A percentile compares a stretch with the other conserved stretches of the same genome.
Evolutionary conservation across 1,140 invertebrate species (phyloP).

Genomic region (Eueides isabella): DNA sequence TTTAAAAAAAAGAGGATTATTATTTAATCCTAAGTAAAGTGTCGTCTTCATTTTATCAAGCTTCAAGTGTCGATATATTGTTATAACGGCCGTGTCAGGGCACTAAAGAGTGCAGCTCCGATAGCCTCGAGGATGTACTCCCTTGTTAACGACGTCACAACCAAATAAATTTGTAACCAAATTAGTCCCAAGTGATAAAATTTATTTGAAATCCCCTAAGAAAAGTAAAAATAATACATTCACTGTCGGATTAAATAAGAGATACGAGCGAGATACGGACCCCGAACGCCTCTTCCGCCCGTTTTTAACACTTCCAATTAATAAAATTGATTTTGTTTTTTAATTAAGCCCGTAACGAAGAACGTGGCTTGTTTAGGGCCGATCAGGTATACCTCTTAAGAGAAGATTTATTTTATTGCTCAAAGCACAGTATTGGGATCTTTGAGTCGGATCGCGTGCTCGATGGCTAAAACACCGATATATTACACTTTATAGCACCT

Average conservation of each 20-base stretch:
- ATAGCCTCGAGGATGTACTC: slow-evolving; percentile 75
- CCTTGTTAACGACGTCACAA: slow-evolving; percentile 78
- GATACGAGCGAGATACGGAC: slow-evolving; percentile 76
- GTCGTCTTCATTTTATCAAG: slow-evolving; percentile 81
- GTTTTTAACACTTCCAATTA: slow-evolving; percentile 82
- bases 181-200: slow-evolving; percentile 81
- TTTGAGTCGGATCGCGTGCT: slow-evolving; percentile 57
- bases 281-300: slow-evolving; percentile 74
- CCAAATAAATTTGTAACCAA: slow-evolving; percentile 82
- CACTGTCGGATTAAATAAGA: slow-evolving; percentile 80
- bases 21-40: slow-evolving; percentile 78
- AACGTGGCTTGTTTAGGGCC: slow-evolving; percentile 67
- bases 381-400: slow-evolving; percentile 76
- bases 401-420: slow-evolving; percentile 80
- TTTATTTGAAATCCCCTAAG: slow-evolving; percentile 80
- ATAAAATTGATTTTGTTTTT: slow-evolving; percentile 82
- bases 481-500: slow-evolving; percentile 61
- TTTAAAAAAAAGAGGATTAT: slow-evolving; percentile 68
- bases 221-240: slow-evolving; percentile 81
- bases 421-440: slow-evolving; percentile 67
- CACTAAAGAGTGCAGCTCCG: slow-evolving; percentile 75
- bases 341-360: slow-evolving; percentile 77
- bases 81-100: slow-evolving; percentile 70
- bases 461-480: slow-evolving; percentile 59
- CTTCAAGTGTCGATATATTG: slow-evolving; percentile 77